These are phyloP conservation scores for Podarcis lilfordi DNA, from an alignment of 2,797 vertebrate species.

Conservation along the genomic window DNA sequence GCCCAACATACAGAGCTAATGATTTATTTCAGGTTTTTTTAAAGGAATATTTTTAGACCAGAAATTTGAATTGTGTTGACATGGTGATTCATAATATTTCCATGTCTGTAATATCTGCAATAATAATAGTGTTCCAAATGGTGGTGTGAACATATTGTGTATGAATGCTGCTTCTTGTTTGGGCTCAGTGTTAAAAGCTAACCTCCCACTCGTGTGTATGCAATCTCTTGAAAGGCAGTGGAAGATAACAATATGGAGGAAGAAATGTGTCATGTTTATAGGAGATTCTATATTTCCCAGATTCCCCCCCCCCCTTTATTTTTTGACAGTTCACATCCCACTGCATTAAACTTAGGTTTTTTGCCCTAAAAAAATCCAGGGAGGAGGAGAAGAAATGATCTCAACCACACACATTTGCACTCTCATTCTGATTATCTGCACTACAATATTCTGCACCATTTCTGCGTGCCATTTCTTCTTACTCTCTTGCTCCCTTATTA, in stretches of 20 bases:
- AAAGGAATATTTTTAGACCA: conserved; percentile 19
- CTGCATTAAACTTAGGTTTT: background rate
- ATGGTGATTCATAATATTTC: conserved; percentile 26
- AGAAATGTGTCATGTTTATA: conserved; percentile 11
- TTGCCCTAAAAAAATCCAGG: background rate
- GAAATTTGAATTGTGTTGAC: conserved; percentile 6
- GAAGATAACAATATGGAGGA: background rate
- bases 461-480: no score
- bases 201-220: background rate
- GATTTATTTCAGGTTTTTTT: background rate
- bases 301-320: background rate
- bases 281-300: background rate
- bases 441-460: no score
- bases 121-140: conserved; percentile 1
- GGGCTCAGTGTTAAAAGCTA: background rate
- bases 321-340: background rate
- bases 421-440: background rate
- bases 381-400: background rate
- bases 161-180: background rate
- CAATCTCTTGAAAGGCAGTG: background rate
- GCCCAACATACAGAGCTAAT: background rate
- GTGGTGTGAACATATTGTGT: conserved; percentile 4
- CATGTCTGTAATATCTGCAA: background rate
- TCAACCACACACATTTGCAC: background rate
- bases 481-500: background rate